These are phyloP conservation scores for Agapornis canus DNA, from an alignment of 2,797 vertebrate species.

Conservation along the genomic window DNA sequence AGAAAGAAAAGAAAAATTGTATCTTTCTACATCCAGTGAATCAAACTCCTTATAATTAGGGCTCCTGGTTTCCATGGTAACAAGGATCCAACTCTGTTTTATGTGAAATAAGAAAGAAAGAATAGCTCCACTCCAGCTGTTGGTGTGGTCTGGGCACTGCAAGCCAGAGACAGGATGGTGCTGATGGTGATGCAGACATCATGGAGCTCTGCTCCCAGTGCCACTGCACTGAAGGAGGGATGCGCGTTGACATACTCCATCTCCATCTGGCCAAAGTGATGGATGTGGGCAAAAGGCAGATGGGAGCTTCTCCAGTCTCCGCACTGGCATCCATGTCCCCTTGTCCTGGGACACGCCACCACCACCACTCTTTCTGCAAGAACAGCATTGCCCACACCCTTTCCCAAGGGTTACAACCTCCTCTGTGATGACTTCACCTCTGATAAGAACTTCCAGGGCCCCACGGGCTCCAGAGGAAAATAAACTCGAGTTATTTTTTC, in stretches of 20 bases:
- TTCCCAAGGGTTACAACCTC: neutral
- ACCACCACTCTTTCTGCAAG: neutral
- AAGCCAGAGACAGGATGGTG: neutral
- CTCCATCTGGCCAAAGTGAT: neutral
- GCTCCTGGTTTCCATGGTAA: constrained; percentile 81
- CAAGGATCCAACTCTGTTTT: constrained; percentile 72
- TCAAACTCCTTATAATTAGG: constrained; percentile 81
- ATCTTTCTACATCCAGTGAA: constrained; percentile 73
- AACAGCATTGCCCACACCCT: neutral
- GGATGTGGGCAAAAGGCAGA: neutral
- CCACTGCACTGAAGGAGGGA: neutral
- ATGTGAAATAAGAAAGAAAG: constrained; percentile 70
- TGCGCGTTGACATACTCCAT: accelerated
- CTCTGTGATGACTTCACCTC: constrained; percentile 47
- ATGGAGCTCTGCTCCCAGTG: neutral
- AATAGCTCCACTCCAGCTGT: constrained; percentile 74
- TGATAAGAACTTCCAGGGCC: constrained; percentile 42
- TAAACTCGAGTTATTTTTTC: constrained; percentile 44
- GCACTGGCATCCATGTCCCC: accelerated
- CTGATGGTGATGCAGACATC: neutral
- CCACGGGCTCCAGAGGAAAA: constrained; percentile 23
- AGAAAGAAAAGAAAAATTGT: constrained; percentile 53
- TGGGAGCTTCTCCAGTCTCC: neutral
- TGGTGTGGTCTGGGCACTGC: constrained; percentile 11
- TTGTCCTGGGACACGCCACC: neutral